These are phyloP conservation scores for Etheostoma spectabile DNA, from an alignment of 2,113 vertebrate genomes.

Conservation along the genomic window DNA sequence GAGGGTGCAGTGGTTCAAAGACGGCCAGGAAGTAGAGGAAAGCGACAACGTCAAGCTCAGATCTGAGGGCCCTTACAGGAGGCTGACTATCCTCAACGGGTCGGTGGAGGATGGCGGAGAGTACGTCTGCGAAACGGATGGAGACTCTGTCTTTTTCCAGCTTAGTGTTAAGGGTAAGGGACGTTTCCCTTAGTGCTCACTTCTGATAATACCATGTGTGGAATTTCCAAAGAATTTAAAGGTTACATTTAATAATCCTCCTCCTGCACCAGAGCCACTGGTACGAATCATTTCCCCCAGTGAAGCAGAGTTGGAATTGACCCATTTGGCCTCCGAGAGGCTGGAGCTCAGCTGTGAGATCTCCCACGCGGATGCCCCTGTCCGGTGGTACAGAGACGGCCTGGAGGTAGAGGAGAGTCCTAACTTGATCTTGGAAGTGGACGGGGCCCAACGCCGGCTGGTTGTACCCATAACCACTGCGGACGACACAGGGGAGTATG, in stretches of 20 bases:
- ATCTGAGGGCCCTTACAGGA: conserved; percentile 82
- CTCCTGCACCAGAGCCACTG: conserved; percentile 80
- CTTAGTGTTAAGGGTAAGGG: conserved; percentile 86
- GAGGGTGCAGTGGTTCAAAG: conserved; percentile 88
- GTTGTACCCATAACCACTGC: conserved; percentile 81
- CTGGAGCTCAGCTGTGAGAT: conserved; percentile 90
- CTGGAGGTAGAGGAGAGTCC: conserved; percentile 84
- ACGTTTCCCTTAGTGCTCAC: neutral
- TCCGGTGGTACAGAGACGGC: conserved; percentile 89
- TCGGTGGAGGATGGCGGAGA: conserved; percentile 85
- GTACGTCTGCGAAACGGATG: conserved; percentile 89
- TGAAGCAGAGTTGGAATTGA: conserved; percentile 73
- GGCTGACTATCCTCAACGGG: conserved; percentile 81
- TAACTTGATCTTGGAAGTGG: conserved; percentile 81
- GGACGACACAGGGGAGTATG: conserved; percentile 87
- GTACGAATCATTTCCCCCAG: conserved; percentile 85
- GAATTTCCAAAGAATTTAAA: neutral
- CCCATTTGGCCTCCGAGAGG: conserved; percentile 75
- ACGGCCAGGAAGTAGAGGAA: conserved; percentile 84
- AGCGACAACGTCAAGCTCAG: conserved; percentile 75
- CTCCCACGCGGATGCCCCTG: conserved; percentile 73
- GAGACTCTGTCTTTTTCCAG: conserved; percentile 90
- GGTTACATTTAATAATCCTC: neutral
- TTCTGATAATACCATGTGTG: neutral
- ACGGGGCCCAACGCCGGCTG: conserved; percentile 80